Evolutionary conservation across 1,140 invertebrate species (phyloP), one percentile per base, ranked within the genome.

Genomic region (Limonius californicus): DNA sequence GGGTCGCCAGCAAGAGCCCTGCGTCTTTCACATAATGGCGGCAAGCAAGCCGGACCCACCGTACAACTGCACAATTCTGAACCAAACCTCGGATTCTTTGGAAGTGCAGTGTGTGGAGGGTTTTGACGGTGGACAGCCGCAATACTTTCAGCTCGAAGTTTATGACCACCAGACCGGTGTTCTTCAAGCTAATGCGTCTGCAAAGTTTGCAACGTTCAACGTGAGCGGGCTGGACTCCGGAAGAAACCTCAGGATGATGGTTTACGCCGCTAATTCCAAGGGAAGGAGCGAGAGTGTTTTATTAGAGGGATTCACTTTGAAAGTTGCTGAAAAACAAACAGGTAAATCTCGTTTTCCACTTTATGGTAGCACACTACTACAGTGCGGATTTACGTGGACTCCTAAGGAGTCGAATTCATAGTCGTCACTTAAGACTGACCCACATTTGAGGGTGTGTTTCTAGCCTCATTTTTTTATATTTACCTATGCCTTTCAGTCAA

Each of bases 31-130:
- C 72, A 84, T 89, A 54, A 87, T 89, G 65, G 83, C 85, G 27
- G 87, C 85, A 69, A 89, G 90, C 76, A 89, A 88, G 68, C 90
- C 90, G 9, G 90, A 92, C 76, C 82, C 88, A 1, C 88, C 89
- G 8, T 83, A 85, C 72, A 92, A 92, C 76, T 92, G 90, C 76
- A 87, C 88, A 2, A 79, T 90, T 55, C 81, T 87, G 54, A 92
- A 92, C 78, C 87, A 89, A 73, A 91, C 89, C 11, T 87, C 87
- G n/a, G 85, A 89, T 56, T 89, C 89, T 4, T 77, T 91, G 56
- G 54, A 62, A 19, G 85, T 92, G 6, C 87, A 89, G 69, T 92
- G 90, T 74, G 77, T 83, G 23, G 87, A 87, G 79, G 90, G 90
- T 16, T 93, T 92, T 70, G 89, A 93, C 74, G 90, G 90, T 11